Percentiles rank a stretch among this genome's conserved stretches.
These are phyloP conservation scores for Caenorhabditis brenneri DNA, from an alignment of 1,140 invertebrate species.

Conservation along the genomic window DNA sequence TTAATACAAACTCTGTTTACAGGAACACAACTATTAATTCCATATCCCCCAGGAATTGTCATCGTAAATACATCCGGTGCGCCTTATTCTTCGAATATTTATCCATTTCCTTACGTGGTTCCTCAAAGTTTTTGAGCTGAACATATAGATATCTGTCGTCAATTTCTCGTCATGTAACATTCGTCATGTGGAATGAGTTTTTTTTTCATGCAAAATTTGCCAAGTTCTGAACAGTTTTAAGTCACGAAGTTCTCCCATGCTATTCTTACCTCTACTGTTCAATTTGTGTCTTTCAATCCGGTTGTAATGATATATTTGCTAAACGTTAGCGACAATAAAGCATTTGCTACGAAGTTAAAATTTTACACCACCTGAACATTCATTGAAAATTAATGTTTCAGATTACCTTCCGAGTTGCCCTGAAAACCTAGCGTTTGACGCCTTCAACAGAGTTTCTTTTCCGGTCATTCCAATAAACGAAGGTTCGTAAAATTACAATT, in stretches of 20 bases:
- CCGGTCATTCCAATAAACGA: background rate
- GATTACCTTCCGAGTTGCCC: background rate
- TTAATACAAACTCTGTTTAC: background rate
- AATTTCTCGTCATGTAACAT: slow-evolving; percentile 11
- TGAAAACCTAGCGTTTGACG: background rate
- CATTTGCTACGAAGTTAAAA: background rate
- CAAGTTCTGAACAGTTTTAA: slow-evolving; percentile 32
- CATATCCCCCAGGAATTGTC: background rate
- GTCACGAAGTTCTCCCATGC: background rate
- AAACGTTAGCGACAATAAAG: slow-evolving; percentile 4
- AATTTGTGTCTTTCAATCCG: slow-evolving; percentile 19
- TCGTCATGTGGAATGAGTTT: slow-evolving; percentile 10
- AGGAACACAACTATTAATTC: background rate
- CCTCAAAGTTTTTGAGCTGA: slow-evolving; percentile 4
- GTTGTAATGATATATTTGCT: background rate
- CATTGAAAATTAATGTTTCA: background rate
- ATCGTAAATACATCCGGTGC: background rate
- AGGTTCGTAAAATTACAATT: background rate
- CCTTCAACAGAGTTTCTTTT: background rate
- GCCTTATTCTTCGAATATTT: slow-evolving; percentile 20
- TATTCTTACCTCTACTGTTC: background rate
- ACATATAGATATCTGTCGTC: background rate
- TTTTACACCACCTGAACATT: background rate
- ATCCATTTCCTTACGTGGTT: background rate
- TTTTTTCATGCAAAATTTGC: background rate